Base-by-base conservation (phyloP, 2,888 invertebrate genomes). In the Synanthedon andrenaeformis region DNA sequence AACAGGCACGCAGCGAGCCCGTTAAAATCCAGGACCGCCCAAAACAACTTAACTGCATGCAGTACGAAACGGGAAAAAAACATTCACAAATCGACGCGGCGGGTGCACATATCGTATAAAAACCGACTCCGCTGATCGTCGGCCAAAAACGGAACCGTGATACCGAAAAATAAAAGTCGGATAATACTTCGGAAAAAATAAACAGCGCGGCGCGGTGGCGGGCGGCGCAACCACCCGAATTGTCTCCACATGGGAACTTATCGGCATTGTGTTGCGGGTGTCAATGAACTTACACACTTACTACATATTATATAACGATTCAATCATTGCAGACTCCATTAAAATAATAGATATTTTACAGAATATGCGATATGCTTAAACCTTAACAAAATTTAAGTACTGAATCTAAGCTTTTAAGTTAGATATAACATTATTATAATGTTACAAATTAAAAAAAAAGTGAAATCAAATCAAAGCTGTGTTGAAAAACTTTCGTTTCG, bases 121-220 rank as follows among this genome's bases (percentile, higher is more conserved):
- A 83, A 81, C 80, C 77, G 72, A 82, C 71, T 79, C 72, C 67
- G 67, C 79, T 82, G 81, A 82, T 84, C 75, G 82, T 69, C 74
- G 79, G 77, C 86, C 84, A 84, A 84, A 84, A 85, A 79, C 84
- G 86, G 82, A 79, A 78, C 84, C 73, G 85, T 82, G 84, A 86
- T 86, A 87, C 87, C 87, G 76, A 87, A 81, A 87, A 87, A 84
- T 86, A 87, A 85, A 86, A 81, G 79, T 70, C 75, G 62, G 35
- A 72, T 80, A 82, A 83, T 83, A 73, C 82, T 64, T 69, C 70
- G 74, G 78, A 78, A 80, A 82, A 85, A 86, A 85, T 81, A 82
- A 78, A 84, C 73, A 72, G 76, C 57, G 73, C 68, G 35, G 68
- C 45, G 12, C 45, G 67, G 65, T 71, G 68, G 63, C 62, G 67